Evolutionary conservation across 2,888 invertebrate genomes (phyloP).

Genomic region (Synergus japonicus): DNA sequence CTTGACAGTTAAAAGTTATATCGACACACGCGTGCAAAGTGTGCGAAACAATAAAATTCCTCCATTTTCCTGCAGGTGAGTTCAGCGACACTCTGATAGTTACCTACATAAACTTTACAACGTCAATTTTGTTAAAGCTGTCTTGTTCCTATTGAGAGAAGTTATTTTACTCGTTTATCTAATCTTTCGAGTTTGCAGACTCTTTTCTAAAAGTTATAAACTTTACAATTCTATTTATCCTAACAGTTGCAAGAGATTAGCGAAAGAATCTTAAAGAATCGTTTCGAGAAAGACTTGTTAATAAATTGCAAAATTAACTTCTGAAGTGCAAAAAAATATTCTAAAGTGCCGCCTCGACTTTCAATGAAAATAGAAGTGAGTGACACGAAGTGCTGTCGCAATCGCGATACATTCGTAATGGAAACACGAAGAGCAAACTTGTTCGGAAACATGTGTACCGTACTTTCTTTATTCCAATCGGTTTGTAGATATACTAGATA

Average conservation of each 20-base stretch:
- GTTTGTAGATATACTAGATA: neutral
- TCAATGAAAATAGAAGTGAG: too few relatives aligned
- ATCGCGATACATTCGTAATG: conserved; percentile 19
- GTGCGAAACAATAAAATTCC: neutral
- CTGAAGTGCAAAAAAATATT: too few relatives aligned
- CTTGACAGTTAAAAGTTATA: conserved; percentile 29
- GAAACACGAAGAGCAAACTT: conserved; percentile 26
- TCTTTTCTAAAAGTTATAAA: neutral
- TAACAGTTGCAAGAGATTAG: neutral
- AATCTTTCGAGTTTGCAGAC: neutral
- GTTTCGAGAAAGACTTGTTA: too few relatives aligned
- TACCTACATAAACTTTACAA: conserved; percentile 25
- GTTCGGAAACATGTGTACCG: neutral
- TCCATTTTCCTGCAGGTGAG: neutral
- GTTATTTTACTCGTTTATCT: conserved; percentile 5
- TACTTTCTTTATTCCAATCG: conserved; percentile 3
- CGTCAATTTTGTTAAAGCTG: conserved; percentile 30
- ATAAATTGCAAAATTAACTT: too few relatives aligned
- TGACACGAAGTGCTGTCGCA: neutral
- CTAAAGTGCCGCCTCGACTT: too few relatives aligned
- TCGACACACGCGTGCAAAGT: neutral
- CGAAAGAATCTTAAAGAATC: neutral
- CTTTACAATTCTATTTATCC: conserved; percentile 14
- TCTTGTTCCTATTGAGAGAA: conserved; percentile 15
- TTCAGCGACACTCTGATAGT: neutral